A percentile compares a stretch with the other conserved stretches of the same genome.
Conservation (phyloP, 2,113 vertebrate genomes). For the Ochotona curzoniae region DNA sequence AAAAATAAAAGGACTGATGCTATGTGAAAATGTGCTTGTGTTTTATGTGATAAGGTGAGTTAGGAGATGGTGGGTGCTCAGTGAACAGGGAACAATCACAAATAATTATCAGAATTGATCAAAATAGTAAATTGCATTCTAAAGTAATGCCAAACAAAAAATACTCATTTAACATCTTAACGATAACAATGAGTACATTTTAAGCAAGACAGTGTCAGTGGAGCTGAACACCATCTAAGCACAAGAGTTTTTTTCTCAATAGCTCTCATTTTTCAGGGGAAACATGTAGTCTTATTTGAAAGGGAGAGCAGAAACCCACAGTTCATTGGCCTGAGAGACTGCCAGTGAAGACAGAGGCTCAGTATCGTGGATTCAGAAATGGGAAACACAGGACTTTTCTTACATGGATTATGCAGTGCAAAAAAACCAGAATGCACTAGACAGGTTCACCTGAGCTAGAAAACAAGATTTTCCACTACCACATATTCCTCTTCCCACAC, state of each 20-base stretch:
- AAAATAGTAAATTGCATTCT: background rate
- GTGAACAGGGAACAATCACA: background rate
- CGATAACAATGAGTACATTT: background rate
- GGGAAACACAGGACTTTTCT: background rate
- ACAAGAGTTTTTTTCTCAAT: background rate
- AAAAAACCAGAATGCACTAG: background rate
- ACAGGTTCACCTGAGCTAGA: background rate
- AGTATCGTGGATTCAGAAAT: background rate
- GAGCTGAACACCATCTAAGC: background rate
- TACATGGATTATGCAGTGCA: accelerated
- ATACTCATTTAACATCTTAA: background rate
- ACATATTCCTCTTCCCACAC: background rate
- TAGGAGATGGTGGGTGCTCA: accelerated
- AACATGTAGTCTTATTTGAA: background rate
- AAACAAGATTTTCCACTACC: background rate
- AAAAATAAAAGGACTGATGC: background rate
- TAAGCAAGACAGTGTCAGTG: background rate
- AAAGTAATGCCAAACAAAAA: background rate
- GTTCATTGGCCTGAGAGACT: background rate
- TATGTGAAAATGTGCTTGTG: background rate
- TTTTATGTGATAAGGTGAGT: background rate
- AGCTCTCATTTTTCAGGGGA: background rate
- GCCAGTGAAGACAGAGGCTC: background rate
- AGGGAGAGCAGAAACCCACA: background rate
- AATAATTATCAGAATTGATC: background rate